Conservation (phyloP, 2,797 vertebrate species). For the Ibycter americanus region DNA sequence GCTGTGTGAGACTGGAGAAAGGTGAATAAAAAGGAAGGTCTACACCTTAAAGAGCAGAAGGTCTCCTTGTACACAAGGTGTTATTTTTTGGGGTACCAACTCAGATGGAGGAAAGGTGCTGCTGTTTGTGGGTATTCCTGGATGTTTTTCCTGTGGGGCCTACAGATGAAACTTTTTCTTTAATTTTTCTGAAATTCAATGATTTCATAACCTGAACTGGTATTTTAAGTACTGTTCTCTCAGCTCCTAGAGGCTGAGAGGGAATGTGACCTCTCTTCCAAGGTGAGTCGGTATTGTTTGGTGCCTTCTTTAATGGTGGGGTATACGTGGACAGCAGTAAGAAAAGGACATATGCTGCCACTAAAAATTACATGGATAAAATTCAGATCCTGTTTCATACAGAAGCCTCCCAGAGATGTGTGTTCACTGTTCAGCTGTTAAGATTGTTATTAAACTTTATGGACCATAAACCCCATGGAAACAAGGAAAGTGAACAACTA, state of each 20-base stretch:
- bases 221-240: background rate
- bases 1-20: background rate
- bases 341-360: background rate
- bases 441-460: constrained; percentile 85
- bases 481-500: constrained; percentile 77
- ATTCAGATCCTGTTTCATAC: constrained; percentile 50
- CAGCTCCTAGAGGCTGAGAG: background rate
- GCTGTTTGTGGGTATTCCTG: background rate
- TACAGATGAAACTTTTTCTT: background rate
- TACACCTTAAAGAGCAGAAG: background rate
- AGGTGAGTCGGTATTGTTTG: background rate
- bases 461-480: constrained; percentile 82
- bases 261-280: background rate
- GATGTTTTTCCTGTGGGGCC: background rate
- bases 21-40: background rate
- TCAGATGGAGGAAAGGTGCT: background rate
- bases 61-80: rapidly evolving
- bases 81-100: too few species aligned
- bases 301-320: background rate
- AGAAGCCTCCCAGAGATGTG: constrained; percentile 63
- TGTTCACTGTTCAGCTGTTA: constrained; percentile 77
- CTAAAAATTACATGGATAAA: constrained; percentile 41
- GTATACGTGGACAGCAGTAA: background rate
- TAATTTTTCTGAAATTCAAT: background rate
- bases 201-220: background rate